Conservation (phyloP, 2,888 invertebrate species). For the Pyrochroa serraticornis region DNA sequence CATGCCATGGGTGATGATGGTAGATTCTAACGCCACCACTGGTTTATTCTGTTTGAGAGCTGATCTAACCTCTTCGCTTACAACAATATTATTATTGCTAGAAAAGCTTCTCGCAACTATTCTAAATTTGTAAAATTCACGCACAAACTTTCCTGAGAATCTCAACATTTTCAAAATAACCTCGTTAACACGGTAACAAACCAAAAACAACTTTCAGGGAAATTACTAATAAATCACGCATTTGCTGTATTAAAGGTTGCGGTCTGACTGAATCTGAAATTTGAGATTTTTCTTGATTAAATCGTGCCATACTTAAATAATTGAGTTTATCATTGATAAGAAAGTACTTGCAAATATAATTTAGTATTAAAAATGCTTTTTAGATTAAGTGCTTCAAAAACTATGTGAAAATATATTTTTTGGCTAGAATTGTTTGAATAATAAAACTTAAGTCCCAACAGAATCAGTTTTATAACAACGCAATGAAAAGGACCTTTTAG, state of each 20-base stretch:
- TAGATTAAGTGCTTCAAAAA: too few species aligned
- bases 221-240: not conserved
- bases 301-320: not conserved
- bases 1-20: constrained; percentile 98
- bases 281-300: too few species aligned
- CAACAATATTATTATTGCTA: constrained; percentile 43
- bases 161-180: not conserved
- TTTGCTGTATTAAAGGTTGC: not conserved
- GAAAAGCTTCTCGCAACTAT: not conserved
- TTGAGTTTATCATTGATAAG: too few species aligned
- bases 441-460: too few species aligned
- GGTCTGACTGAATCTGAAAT: not conserved
- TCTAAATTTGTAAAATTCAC: not conserved
- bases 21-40: constrained; percentile 94
- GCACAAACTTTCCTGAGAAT: not conserved
- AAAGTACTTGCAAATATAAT: too few species aligned
- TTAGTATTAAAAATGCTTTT: too few species aligned
- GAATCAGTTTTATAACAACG: too few species aligned
- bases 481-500: too few species aligned
- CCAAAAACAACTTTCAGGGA: not conserved
- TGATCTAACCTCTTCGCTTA: constrained; percentile 67
- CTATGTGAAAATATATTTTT: too few species aligned
- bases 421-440: too few species aligned
- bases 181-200: too few species aligned
- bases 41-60: constrained; percentile 71